Base-by-base conservation (phyloP, 2,113 vertebrate genomes). In the Zootoca vivipara region DNA sequence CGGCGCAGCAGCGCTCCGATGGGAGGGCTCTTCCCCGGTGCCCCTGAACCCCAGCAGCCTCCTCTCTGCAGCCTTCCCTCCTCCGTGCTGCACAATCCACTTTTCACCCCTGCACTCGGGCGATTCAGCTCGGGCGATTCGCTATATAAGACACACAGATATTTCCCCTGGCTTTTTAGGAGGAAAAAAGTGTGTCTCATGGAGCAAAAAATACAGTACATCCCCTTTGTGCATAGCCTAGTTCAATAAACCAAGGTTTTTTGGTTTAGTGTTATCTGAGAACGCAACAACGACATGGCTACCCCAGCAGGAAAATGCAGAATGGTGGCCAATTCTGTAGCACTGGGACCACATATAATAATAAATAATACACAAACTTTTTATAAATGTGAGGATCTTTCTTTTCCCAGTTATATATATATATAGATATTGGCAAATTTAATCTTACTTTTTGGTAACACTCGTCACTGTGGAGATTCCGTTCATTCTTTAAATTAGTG, bases 401-500 rank as follows among this genome's bases (percentile, higher is more conserved):
- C 38, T 70, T 26, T 73, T 79, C 79, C 74, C 80, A 69, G 0
- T 0, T 92, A 46, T 79, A 79, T 85, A 42, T 42, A 10, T 52
- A 52, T 52, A 42, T 42, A 10, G 10, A 52, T 52, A 85, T 64
- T 93, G 89, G 70, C 72, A 82, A 89, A 79, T 65, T 86, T 93
- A 62, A 56, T 73, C 33, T 33, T 38, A n/a, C 16, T 73, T 20
- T 86, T 70, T 92, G 89, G 69, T 75, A 82, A 90, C 72, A 64
- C 85, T 92, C 58, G 46, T 90, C 93, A 89, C 93, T 94, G 6
- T 74, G 5, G 91, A 91, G 73, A 87, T 87, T 83, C 92, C 79
- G 77, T 94, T 88, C 1, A 89, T 94, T 90, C 95, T 94, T 9
- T 95, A 92, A 93, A 93, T 91, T 89, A 95, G 88, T 92, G 24